Evolutionary conservation across 2,888 invertebrate genomes (phyloP).

Genomic region (Patella caerulea): DNA sequence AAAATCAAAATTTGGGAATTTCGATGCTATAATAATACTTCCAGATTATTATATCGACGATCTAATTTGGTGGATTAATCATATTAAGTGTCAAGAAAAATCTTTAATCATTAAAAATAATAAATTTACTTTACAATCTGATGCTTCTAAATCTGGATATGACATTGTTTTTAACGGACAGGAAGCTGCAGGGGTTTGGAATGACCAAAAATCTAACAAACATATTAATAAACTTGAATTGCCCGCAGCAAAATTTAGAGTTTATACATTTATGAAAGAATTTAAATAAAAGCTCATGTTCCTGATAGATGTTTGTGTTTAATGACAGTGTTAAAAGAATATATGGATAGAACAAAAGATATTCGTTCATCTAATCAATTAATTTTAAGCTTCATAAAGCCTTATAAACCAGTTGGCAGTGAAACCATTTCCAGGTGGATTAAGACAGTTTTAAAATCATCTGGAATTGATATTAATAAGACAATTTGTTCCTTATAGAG

Average conservation of each 20-base stretch:
- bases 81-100: not conserved
- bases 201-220: not conserved
- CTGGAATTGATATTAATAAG: constrained; percentile 9
- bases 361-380: not conserved
- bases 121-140: not conserved
- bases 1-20: not conserved
- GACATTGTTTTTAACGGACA: not conserved
- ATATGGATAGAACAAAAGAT: constrained; percentile 8
- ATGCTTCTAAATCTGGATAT: not conserved
- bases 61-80: constrained; percentile 9
- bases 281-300: constrained; percentile 5
- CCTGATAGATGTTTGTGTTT: not conserved
- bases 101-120: not conserved
- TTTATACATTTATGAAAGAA: not conserved
- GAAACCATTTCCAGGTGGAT: constrained; percentile 7
- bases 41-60: not conserved
- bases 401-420: constrained; percentile 9
- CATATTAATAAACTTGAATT: constrained; percentile 15
- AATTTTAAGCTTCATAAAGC: not conserved
- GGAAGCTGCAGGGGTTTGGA: constrained; percentile 8
- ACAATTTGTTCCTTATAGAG: not conserved
- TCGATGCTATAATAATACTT: not conserved
- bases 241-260: not conserved
- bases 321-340: not conserved
- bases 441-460: not conserved